phyloP scores from a whole-genome alignment of 1,140 invertebrate species.

The Trissolcus basalis region DNA sequence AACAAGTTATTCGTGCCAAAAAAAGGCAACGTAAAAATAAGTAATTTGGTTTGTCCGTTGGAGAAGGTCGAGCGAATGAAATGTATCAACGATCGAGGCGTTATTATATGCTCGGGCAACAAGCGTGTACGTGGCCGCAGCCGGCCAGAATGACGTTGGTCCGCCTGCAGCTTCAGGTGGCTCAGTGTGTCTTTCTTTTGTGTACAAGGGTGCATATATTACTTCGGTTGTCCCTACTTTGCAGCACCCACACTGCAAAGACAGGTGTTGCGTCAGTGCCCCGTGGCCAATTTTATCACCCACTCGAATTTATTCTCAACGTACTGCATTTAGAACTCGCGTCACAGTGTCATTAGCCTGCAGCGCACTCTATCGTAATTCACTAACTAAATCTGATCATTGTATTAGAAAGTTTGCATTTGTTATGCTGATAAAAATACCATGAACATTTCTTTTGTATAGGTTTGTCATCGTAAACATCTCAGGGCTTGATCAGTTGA shows the following conservation, averaged over 20 bases:
- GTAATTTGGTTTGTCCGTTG: conserved; percentile 51
- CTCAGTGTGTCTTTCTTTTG: conserved; percentile 60
- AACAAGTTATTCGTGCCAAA: conserved; percentile 9
- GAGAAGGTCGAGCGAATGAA: conserved; percentile 55
- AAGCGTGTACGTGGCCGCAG: conserved; percentile 52
- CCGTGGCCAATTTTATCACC: conserved; percentile 59
- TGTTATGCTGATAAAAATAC: conserved; percentile 14
- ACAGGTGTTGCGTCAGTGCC: conserved; percentile 56
- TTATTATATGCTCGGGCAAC: conserved; percentile 57
- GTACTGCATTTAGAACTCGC: conserved; percentile 47
- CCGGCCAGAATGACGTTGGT: conserved; percentile 61
- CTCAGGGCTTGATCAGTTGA: conserved; percentile 24
- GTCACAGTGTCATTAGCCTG: conserved; percentile 50
- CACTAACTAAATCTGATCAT: not conserved
- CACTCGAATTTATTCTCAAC: conserved; percentile 58
- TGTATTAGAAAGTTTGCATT: no score
- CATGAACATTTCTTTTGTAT: conserved; percentile 32
- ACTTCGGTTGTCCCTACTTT: conserved; percentile 57
- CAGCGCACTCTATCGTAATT: conserved; percentile 45
- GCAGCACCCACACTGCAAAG: conserved; percentile 58
- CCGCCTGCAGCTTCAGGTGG: conserved; percentile 64
- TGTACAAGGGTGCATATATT: conserved; percentile 63
- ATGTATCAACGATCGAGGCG: conserved; percentile 59
- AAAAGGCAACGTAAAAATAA: conserved; percentile 13
- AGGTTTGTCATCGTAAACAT: conserved; percentile 43